phyloP scores from a whole-genome alignment of 2,888 invertebrate species.

The Oscheius myriophilus region DNA sequence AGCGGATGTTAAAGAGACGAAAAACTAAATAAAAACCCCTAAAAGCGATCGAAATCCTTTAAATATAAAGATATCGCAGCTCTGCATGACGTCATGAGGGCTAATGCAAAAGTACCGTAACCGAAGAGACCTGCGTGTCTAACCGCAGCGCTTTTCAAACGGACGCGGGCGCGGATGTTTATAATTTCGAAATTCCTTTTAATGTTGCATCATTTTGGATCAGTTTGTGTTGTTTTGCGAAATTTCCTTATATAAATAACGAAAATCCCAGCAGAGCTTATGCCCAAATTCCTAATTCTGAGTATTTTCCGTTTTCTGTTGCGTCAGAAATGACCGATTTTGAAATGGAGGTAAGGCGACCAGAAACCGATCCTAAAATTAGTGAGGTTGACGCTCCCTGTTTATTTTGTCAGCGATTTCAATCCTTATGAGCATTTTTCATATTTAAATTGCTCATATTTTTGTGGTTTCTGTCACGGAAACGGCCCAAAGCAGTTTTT shows the following conservation, averaged over 20 bases:
- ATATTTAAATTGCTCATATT: no score
- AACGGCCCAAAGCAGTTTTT: no score
- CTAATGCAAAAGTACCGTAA: conserved; percentile 5
- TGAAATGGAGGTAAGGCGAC: neutral
- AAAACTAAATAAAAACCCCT: neutral
- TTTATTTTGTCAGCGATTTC: no score
- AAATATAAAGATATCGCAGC: neutral
- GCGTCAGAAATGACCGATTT: conserved; percentile 13
- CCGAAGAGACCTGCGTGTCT: neutral
- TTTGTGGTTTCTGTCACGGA: no score
- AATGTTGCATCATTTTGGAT: neutral
- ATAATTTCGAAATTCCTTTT: conserved; percentile 31
- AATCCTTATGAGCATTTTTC: no score
- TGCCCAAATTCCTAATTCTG: neutral
- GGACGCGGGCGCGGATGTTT: conserved; percentile 29
- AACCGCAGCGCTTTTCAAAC: neutral
- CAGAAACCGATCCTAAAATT: neutral
- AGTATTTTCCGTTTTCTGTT: conserved; percentile 7
- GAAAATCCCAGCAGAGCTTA: no score
- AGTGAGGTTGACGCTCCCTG: neutral
- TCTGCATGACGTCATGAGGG: neutral
- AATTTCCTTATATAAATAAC: conserved; percentile 1
- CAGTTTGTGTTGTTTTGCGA: neutral
- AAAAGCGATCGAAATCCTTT: neutral
- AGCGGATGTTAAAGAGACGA: neutral